phyloP scores from a whole-genome alignment of 2,797 vertebrate species.

The Cheirogaleus major region DNA sequence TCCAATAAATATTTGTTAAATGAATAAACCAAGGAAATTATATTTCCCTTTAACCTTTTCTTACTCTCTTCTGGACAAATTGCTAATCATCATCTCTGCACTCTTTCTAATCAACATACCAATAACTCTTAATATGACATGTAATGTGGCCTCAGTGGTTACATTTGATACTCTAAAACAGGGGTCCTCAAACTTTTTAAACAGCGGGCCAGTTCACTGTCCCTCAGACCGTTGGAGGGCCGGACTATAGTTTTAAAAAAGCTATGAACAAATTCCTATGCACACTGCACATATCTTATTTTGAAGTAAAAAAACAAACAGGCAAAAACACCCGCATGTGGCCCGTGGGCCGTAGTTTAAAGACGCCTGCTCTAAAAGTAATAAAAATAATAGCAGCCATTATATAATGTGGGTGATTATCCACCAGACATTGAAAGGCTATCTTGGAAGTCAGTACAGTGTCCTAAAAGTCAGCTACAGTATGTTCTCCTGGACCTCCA shows the following conservation, averaged over 20 bases:
- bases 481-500: neutral
- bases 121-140: neutral
- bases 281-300: too few species aligned
- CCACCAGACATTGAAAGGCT: neutral
- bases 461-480: conserved; percentile 4
- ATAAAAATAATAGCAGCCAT: neutral
- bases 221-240: too few species aligned
- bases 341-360: too few species aligned
- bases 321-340: too few species aligned
- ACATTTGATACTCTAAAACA: neutral
- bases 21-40: neutral
- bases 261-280: too few species aligned
- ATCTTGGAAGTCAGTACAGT: neutral
- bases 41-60: neutral
- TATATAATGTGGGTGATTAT: neutral
- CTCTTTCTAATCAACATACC: neutral
- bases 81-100: neutral
- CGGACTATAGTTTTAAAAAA: too few species aligned
- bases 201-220: too few species aligned
- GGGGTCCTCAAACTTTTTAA: too few species aligned
- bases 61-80: conserved; percentile 22
- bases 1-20: conserved; percentile 31
- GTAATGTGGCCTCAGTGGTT: neutral
- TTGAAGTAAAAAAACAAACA: too few species aligned
- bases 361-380: neutral